Percentiles rank a stretch among this genome's conserved stretches.
Conservation (phyloP, 2,888 invertebrate genomes). For the Liodrosophila aerea region DNA sequence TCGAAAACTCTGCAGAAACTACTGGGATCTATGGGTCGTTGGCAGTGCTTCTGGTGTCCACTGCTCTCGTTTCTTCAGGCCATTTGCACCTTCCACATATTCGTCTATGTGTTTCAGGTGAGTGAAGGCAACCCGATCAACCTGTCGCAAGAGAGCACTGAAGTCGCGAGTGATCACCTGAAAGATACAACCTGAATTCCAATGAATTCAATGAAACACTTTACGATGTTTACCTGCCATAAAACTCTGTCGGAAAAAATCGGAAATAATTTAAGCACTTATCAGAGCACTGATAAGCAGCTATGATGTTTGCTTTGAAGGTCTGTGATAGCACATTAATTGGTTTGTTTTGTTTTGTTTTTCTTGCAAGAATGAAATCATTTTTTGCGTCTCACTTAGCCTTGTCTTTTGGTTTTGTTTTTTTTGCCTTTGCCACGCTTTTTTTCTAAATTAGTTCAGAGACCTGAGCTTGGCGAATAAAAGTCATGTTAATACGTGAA, state of each 20-base stretch:
- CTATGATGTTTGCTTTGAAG: slow-evolving; percentile 3
- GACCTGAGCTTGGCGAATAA: slow-evolving; percentile 16
- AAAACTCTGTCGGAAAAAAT: not conserved
- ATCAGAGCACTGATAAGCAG: slow-evolving; percentile 9
- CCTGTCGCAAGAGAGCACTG: not conserved
- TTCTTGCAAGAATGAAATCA: slow-evolving; percentile 3
- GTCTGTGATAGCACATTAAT: slow-evolving; percentile 7
- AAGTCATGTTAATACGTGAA: slow-evolving; percentile 5
- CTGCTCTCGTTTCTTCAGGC: slow-evolving; percentile 85
- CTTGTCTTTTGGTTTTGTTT: slow-evolving; percentile 3
- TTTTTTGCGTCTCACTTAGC: slow-evolving; percentile 1
- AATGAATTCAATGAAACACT: too few species aligned
- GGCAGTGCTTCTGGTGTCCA: slow-evolving; percentile 85
- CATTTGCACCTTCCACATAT: slow-evolving; percentile 86
- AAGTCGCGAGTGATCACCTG: not conserved
- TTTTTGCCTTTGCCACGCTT: not conserved
- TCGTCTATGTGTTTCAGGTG: slow-evolving; percentile 84
- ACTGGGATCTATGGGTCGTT: slow-evolving; percentile 84
- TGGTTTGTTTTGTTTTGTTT: not conserved
- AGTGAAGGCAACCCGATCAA: slow-evolving; percentile 44
- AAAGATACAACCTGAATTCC: too few species aligned
- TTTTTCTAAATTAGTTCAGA: slow-evolving; percentile 14
- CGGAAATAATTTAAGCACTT: too few species aligned
- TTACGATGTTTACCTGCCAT: not conserved
- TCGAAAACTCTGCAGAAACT: slow-evolving; percentile 75